Conservation (phyloP, 2,113 vertebrate genomes). For the Tor tambroides region DNA sequence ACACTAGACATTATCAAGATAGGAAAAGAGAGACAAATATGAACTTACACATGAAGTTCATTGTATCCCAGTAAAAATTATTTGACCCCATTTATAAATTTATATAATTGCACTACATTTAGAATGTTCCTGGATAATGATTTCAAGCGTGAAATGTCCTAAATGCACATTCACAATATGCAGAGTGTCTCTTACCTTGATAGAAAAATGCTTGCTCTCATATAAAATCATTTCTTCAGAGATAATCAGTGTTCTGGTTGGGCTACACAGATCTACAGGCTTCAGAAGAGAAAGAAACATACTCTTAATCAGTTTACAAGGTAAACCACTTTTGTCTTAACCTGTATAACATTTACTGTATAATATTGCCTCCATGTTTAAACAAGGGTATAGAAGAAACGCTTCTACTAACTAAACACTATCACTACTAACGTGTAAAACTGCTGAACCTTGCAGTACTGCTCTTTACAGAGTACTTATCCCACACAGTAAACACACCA, state of each 20-base stretch:
- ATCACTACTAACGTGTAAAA: not conserved
- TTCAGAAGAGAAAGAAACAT: constrained; percentile 55
- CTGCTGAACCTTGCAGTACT: not conserved
- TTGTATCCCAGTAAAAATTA: too few relatives aligned
- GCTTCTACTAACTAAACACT: too few relatives aligned
- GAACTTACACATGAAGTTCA: too few relatives aligned
- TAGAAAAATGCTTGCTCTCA: constrained; percentile 86
- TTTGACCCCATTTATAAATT: not conserved
- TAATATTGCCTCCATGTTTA: not conserved
- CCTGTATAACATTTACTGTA: not conserved
- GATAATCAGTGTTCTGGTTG: constrained; percentile 83
- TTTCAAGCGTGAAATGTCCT: constrained; percentile 67
- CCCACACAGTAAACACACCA: not conserved
- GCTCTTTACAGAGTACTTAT: not conserved
- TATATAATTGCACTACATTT: not conserved
- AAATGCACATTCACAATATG: not conserved
- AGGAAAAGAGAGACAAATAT: too few relatives aligned
- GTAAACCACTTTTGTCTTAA: too few relatives aligned
- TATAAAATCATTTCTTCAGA: constrained; percentile 92
- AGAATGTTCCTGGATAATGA: too few relatives aligned
- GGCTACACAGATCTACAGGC: constrained; percentile 93
- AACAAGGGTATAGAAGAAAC: not conserved
- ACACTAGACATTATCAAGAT: too few relatives aligned
- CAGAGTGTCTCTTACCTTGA: constrained; percentile 77
- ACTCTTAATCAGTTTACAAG: too few relatives aligned